These are phyloP conservation scores for Platygyra sinensis DNA, from an alignment of 64 coral and sea anemone species.

Conservation along the genomic window DNA sequence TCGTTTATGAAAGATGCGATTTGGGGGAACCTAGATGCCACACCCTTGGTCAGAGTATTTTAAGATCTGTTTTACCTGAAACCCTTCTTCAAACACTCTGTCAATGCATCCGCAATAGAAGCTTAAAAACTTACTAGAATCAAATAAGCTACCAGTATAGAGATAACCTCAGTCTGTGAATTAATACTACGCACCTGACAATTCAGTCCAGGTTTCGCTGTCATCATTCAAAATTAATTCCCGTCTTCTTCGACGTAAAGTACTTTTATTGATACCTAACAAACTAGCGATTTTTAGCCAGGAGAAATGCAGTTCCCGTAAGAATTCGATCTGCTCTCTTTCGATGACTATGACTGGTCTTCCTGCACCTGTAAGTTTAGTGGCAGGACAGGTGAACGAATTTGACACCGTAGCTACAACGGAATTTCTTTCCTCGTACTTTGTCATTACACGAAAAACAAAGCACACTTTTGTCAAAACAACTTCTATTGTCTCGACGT, in stretches of 20 bases:
- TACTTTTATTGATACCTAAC: slow-evolving; percentile 4
- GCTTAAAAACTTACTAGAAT: too few species aligned
- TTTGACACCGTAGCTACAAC: slow-evolving; percentile 6
- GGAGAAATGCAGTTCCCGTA: slow-evolving; percentile 28
- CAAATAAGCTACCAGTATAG: not conserved
- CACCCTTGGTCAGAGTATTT: not conserved
- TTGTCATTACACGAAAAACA: not conserved
- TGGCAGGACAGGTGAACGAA: not conserved
- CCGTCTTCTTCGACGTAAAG: not conserved
- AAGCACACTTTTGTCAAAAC: slow-evolving; percentile 3
- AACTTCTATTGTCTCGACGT: slow-evolving; percentile 5
- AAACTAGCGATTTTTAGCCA: slow-evolving; percentile 27
- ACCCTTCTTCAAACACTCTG: not conserved
- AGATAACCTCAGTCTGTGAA: not conserved
- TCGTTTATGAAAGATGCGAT: not conserved
- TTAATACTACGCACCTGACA: not conserved
- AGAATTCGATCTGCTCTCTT: slow-evolving; percentile 39
- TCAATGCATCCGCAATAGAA: too few species aligned
- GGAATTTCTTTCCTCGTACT: slow-evolving; percentile 18
- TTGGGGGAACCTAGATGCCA: not conserved
- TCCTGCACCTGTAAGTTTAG: slow-evolving; percentile 6
- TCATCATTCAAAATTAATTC: not conserved
- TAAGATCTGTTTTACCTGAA: not conserved
- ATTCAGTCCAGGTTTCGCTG: not conserved
- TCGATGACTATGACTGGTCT: slow-evolving; percentile 18